Percentiles rank a stretch among this genome's conserved stretches.
phyloP scores from a whole-genome alignment of 2,113 vertebrate genomes.

The Brachyhypopomus occidentalis region DNA sequence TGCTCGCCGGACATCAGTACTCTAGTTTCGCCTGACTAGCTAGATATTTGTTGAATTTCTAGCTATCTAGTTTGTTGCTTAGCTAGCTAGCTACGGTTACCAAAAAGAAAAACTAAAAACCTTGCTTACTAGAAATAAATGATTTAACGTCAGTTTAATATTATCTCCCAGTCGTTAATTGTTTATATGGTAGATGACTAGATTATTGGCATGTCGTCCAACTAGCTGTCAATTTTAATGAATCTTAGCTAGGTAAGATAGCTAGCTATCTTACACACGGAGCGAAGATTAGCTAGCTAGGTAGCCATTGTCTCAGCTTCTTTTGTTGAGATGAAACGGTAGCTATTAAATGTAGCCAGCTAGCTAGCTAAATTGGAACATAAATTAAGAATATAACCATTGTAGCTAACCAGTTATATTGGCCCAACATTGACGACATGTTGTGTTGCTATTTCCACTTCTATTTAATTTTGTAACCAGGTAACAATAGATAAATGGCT shows the following conservation, averaged over 20 bases:
- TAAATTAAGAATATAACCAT: background rate
- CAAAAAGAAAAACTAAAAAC: background rate
- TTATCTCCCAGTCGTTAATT: too few relatives aligned
- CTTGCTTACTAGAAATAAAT: background rate
- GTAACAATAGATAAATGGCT: background rate
- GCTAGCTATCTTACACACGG: background rate
- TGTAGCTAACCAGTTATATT: too few relatives aligned
- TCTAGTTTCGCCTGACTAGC: background rate
- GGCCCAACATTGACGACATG: background rate
- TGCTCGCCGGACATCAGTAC: background rate
- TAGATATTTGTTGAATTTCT: background rate
- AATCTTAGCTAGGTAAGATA: too few relatives aligned
- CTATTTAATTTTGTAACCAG: too few relatives aligned
- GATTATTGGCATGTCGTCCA: background rate
- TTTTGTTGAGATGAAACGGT: constrained; percentile 11
- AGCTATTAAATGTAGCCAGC: background rate
- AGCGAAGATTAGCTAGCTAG: background rate
- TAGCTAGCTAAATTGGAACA: background rate
- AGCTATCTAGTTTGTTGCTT: background rate
- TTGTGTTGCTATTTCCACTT: background rate
- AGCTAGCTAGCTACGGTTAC: background rate
- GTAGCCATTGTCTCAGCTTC: constrained; percentile 15
- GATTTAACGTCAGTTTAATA: too few relatives aligned
- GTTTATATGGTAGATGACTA: too few relatives aligned
- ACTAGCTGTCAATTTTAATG: background rate